Base-by-base conservation (phyloP, 1,140 invertebrate species). In the Drusus annulatus region DNA sequence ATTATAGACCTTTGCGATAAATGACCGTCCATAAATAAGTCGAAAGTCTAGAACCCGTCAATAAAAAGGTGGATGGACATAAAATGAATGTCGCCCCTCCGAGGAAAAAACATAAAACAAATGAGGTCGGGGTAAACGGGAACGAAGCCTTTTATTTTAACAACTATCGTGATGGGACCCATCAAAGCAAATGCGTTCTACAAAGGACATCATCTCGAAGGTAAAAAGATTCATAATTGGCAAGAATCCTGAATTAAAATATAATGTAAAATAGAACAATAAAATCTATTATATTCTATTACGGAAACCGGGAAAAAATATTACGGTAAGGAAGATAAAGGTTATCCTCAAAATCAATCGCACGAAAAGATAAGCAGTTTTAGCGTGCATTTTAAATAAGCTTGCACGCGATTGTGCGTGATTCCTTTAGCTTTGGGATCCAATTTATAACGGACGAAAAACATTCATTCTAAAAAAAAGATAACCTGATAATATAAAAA, bases 21-120 rank as follows among this genome's bases (percentile, higher is more conserved):
- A 82, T 82, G 74, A 78, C 78, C 63, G 54, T 36, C 50, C 54
- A 82, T 82, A 79, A 82, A 82, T 80, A 82, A 82, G 78, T 82
- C 65, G 75, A 58, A 52, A 82, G 80, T 79, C 80, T 71, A 63
- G 63, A 77, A 80, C 62, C 77, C 73, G 62, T 69, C 60, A 62
- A 77, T 77, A 77, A 82, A 82, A 80, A 79, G 77, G 76, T 74
- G 62, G 51, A 79, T 45, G 73, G 54, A 78, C 65, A 82, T 82
- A 82, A 80, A 82, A 69, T 77, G 25, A 56, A 82, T 78, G 76
- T 65, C 60, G 36, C 45, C 60, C 73, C 21, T 63, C 52, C 51
- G 19, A 10, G 58, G 17, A 56, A 69, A 74, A 71, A 60, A 71
- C 78, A 74, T 76, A 78, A 76, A 82, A 73, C 54, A 79, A 82